Evolutionary conservation across 1,140 invertebrate species (phyloP).

Genomic region (Philopotamus ludificatus): DNA sequence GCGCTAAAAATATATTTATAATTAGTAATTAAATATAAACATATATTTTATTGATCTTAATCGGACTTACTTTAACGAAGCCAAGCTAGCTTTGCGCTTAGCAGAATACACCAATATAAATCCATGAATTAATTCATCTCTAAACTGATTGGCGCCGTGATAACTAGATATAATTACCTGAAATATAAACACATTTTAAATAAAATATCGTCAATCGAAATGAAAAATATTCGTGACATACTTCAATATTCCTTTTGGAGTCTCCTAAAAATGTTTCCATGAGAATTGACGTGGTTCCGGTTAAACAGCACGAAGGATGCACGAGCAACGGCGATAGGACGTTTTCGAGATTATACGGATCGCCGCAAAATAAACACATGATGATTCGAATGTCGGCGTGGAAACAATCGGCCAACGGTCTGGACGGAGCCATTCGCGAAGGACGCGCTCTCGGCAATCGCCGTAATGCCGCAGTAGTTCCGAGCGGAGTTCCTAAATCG

Average conservation of each 20-base stretch:
- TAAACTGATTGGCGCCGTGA: conserved; percentile 89
- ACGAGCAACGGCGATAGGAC: conserved; percentile 84
- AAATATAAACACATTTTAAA: conserved; percentile 15
- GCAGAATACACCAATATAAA: conserved; percentile 95
- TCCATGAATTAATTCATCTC: conserved; percentile 91
- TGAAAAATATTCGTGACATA: conserved; percentile 30
- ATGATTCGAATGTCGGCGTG: conserved; percentile 91
- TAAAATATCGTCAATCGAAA: not conserved
- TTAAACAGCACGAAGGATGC: conserved; percentile 84
- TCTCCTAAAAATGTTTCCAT: conserved; percentile 89
- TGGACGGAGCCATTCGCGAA: conserved; percentile 63
- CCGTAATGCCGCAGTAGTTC: conserved; percentile 64
- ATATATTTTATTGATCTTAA: too few species aligned
- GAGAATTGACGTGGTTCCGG: conserved; percentile 83
- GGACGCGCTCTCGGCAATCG: conserved; percentile 68
- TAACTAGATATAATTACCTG: conserved; percentile 88
- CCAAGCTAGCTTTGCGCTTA: conserved; percentile 90
- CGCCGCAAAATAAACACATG: conserved; percentile 96
- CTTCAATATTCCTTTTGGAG: conserved; percentile 85
- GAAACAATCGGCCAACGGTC: conserved; percentile 71
- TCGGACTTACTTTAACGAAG: conserved; percentile 81
- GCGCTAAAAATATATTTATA: conserved; percentile 62
- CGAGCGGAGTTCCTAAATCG: conserved; percentile 57
- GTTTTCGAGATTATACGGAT: conserved; percentile 88
- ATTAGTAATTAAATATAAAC: not conserved